These are phyloP conservation scores for Camponotus floridanus DNA, from an alignment of 1,140 invertebrate genomes.

Conservation along the genomic window DNA sequence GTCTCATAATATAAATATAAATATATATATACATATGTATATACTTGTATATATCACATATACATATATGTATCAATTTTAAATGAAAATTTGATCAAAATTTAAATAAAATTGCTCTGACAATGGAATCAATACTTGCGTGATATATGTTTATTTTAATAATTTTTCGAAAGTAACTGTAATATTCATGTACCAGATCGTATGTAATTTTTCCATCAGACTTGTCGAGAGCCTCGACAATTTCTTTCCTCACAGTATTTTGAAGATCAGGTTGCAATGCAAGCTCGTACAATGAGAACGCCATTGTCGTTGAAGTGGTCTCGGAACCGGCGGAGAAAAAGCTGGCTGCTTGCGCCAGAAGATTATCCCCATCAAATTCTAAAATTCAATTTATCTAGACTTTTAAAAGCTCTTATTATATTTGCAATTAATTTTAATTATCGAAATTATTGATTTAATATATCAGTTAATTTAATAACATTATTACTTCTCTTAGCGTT, in stretches of 20 bases:
- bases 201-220: constrained; percentile 85
- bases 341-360: constrained; percentile 88
- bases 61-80: no score
- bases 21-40: no score
- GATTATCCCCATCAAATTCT: constrained; percentile 88
- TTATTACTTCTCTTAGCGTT: background rate
- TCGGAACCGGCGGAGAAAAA: constrained; percentile 91
- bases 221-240: constrained; percentile 82
- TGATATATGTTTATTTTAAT: background rate
- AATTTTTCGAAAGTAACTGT: background rate
- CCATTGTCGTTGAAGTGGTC: constrained; percentile 87
- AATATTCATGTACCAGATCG: constrained; percentile 79
- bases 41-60: no score
- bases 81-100: background rate
- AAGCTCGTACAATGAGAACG: constrained; percentile 87
- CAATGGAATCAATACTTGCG: background rate
- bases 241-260: constrained; percentile 86
- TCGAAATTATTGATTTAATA: background rate
- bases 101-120: background rate
- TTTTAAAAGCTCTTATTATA: background rate
- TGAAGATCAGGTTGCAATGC: constrained; percentile 88
- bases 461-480: background rate
- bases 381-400: constrained; percentile 18
- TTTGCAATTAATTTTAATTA: background rate
- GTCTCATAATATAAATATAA: background rate